phyloP scores from a whole-genome alignment of 2,797 vertebrate genomes.

The Caiman crocodilus region DNA sequence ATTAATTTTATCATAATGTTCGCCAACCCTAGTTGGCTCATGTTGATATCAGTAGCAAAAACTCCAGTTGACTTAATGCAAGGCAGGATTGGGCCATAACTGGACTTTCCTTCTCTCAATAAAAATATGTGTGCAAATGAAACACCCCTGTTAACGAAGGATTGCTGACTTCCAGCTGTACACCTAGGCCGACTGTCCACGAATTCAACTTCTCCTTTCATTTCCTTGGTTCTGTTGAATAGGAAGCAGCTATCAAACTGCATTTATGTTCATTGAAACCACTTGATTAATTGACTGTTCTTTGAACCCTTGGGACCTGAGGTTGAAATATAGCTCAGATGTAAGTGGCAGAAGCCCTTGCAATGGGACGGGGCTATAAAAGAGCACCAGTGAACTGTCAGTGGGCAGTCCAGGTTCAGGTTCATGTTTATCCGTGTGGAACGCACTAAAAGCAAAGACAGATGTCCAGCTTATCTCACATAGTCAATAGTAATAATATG shows the following conservation, averaged over 20 bases:
- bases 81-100: conserved; percentile 52
- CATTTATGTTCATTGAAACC: conserved; percentile 58
- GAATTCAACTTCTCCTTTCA: conserved; percentile 49
- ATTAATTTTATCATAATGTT: conserved; percentile 57
- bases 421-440: conserved; percentile 52
- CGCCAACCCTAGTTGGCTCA: conserved; percentile 37
- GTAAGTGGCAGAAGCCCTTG: conserved; percentile 53
- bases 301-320: conserved; percentile 41
- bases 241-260: conserved; percentile 28
- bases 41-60: conserved; percentile 25
- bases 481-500: conserved; percentile 54
- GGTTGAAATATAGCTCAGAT: conserved; percentile 56
- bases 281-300: conserved; percentile 60
- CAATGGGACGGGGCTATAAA: conserved; percentile 6
- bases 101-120: conserved; percentile 31
- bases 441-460: conserved; percentile 60
- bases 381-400: conserved; percentile 10
- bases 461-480: conserved; percentile 56
- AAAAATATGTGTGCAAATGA: background rate
- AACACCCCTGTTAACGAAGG: conserved; percentile 22
- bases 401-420: conserved; percentile 18
- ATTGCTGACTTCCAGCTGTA: conserved; percentile 3
- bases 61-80: conserved; percentile 37
- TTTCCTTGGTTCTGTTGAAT: conserved; percentile 49
- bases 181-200: background rate